Evolutionary conservation across 2,888 invertebrate species (phyloP), one percentile per base, ranked within the genome.

Genomic region (Kryphioiulus occultus): DNA sequence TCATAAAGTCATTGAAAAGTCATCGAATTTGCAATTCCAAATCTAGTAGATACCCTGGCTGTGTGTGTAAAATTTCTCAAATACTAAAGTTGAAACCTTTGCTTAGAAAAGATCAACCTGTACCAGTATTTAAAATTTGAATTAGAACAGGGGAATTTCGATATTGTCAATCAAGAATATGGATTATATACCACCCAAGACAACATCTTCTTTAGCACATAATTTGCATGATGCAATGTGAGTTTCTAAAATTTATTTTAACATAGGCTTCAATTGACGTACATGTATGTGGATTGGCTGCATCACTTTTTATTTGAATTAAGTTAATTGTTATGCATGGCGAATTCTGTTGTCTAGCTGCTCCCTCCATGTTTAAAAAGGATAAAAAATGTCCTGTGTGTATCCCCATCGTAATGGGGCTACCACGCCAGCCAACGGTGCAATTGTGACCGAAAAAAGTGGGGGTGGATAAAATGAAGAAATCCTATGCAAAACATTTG

Each of bases 401-500:
- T 78, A 78, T 30, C 30, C 78, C 26, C 78, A 78, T n/a, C 53
- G 53, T 30, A 30, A 30, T 30, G 78, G 26, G 78, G 30, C 9
- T 78, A 78, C 78, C 30, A 78, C 26, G 12, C 68, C 68, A 68
- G 10, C 68, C 68, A 68, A 68, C 68, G 26, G 12, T 1, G 68
- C 68, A 68, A 26, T 68, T 68, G 68, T 26, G 68, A 68, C 26
- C 9, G 26, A n/a, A 7, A 26, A 30, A 78, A 78, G 78, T 78
- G 78, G 78, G 78, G 78, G 78, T 78, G 30, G 78, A 30, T 17
- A 78, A 44, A 78, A 78, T 30, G 78, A 26, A 78, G 15, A 78
- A 78, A 78, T 78, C 26, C 30, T 78, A 78, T 53, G 53, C 78
- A 78, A 78, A 78, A 78, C 78, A 78, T 78, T 78, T 78, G 30